Evolutionary conservation across 1,140 invertebrate genomes (phyloP).

Genomic region (Drosophila ambigua): DNA sequence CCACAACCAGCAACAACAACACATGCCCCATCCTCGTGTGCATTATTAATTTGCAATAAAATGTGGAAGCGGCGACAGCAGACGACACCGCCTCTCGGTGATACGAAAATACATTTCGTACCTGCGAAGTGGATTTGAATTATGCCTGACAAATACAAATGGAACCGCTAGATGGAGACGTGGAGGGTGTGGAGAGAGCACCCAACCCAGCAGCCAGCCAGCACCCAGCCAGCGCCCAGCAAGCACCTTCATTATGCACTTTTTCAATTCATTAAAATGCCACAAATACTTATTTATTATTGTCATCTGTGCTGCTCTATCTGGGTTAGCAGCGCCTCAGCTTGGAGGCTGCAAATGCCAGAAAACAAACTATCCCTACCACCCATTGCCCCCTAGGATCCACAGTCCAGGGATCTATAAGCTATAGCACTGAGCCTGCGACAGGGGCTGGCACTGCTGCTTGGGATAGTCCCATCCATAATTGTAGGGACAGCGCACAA

Average conservation of each 20-base stretch:
- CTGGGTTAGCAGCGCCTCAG: slow-evolving; percentile 48
- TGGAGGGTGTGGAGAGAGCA: not conserved
- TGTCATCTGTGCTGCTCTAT: slow-evolving; percentile 62
- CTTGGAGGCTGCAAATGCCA: slow-evolving; percentile 24
- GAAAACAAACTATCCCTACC: not conserved
- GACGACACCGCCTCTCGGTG: slow-evolving; percentile 18
- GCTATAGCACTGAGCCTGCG: slow-evolving; percentile 52
- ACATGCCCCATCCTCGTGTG: slow-evolving; percentile 38
- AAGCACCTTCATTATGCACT: slow-evolving; percentile 45
- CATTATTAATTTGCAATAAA: slow-evolving; percentile 83
- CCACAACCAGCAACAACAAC: slow-evolving; percentile 36
- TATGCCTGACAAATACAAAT: slow-evolving; percentile 81
- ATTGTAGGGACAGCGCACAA: slow-evolving; percentile 68
- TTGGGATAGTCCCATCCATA: slow-evolving; percentile 62
- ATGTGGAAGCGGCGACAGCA: slow-evolving; percentile 66
- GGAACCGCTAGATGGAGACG: slow-evolving; percentile 72
- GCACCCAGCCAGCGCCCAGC: not conserved
- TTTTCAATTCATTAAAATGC: slow-evolving; percentile 76
- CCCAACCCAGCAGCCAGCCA: slow-evolving; percentile 12
- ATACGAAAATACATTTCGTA: slow-evolving; percentile 69
- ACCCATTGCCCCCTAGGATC: not conserved
- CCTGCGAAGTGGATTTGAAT: slow-evolving; percentile 73
- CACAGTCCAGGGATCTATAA: slow-evolving; percentile 14
- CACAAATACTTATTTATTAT: slow-evolving; percentile 81
- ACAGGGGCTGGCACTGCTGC: slow-evolving; percentile 52